Evolutionary conservation across 2,113 vertebrate genomes (phyloP).

Genomic region (Onychostoma macrolepis): DNA sequence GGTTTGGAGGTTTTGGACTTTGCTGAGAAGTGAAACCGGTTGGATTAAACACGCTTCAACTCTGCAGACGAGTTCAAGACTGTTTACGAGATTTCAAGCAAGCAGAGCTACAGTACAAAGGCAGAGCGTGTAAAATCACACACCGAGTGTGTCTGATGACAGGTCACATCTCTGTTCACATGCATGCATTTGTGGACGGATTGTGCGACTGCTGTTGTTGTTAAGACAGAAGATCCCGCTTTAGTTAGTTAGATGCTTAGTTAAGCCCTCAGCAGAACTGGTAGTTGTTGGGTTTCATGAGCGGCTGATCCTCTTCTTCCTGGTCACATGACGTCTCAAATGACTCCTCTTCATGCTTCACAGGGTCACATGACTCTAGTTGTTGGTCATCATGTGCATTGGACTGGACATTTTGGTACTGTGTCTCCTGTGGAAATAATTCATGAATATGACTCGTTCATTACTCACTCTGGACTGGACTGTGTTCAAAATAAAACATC

Average conservation of each 20-base stretch:
- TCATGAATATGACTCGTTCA: neutral
- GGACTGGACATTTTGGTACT: conserved; percentile 74
- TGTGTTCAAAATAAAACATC: neutral
- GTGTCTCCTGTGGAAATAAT: conserved; percentile 54
- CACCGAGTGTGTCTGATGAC: neutral
- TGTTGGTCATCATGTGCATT: conserved; percentile 58
- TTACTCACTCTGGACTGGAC: neutral
- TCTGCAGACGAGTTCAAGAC: neutral
- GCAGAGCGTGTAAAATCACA: neutral
- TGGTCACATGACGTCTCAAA: conserved; percentile 86
- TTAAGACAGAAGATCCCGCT: neutral
- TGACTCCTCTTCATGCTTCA: conserved; percentile 78
- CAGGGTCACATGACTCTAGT: conserved; percentile 72
- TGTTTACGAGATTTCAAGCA: neutral
- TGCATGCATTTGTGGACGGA: neutral
- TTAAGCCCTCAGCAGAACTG: conserved; percentile 84
- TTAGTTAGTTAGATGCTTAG: neutral
- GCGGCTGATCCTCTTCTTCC: conserved; percentile 78
- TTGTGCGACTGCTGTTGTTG: neutral
- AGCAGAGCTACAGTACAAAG: neutral
- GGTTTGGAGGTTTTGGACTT: neutral
- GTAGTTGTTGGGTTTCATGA: conserved; percentile 93
- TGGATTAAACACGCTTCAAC: neutral
- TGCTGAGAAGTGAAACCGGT: neutral
- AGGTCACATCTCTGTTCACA: neutral